These are phyloP conservation scores for Octodonta nipae DNA, from an alignment of 2,888 invertebrate genomes.

Conservation along the genomic window DNA sequence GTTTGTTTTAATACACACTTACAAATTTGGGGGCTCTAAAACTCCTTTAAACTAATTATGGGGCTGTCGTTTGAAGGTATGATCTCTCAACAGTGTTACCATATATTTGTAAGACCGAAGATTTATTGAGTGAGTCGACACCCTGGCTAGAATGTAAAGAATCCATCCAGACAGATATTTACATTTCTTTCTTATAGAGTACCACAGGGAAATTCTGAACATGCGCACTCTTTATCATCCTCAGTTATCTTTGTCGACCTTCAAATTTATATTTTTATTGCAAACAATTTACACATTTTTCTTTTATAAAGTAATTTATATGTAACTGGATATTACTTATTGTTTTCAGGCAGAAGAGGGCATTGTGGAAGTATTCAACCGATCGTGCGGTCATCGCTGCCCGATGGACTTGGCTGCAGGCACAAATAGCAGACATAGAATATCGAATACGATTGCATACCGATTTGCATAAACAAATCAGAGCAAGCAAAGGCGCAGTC, in stretches of 20 bases:
- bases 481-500: constrained; percentile 48
- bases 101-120: no score
- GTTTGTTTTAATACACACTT: no score
- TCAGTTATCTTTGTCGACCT: not conserved
- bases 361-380: constrained; percentile 68
- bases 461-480: constrained; percentile 59
- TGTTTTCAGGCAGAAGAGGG: constrained; percentile 59
- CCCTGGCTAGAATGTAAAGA: no score
- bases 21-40: no score
- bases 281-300: constrained; percentile 1
- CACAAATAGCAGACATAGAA: constrained; percentile 85
- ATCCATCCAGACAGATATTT: no score
- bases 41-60: no score
- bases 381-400: constrained; percentile 71
- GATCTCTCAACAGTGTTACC: no score
- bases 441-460: constrained; percentile 79
- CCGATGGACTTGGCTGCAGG: constrained; percentile 83
- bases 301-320: not conserved
- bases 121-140: no score
- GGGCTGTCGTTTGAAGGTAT: no score
- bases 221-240: not conserved
- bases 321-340: no score
- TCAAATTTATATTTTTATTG: constrained; percentile 2
- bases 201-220: not conserved
- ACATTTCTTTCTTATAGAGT: no score